A percentile compares a stretch with the other conserved stretches of the same genome.
Evolutionary conservation across 2,113 vertebrate genomes (phyloP).

Genomic region (Etia nguti): DNA sequence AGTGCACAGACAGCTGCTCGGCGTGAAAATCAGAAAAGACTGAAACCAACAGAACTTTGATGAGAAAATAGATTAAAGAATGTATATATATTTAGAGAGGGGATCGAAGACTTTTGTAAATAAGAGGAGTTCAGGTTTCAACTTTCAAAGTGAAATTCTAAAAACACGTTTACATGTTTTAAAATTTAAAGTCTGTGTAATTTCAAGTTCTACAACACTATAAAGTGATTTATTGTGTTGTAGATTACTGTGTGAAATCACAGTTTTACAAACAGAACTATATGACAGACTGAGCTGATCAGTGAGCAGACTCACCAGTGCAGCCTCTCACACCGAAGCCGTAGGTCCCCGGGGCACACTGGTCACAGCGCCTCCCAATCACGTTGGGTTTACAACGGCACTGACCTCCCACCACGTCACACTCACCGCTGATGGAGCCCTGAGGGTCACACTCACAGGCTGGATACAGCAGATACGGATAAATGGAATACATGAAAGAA

Average conservation of each 20-base stretch:
- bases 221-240: neutral
- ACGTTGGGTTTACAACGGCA: conserved; percentile 80
- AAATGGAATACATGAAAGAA: neutral
- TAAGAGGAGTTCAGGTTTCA: neutral
- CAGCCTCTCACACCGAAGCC: conserved; percentile 82
- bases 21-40: neutral
- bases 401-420: conserved; percentile 79
- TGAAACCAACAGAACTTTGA: neutral
- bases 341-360: conserved; percentile 74
- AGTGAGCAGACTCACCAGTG: conserved; percentile 68
- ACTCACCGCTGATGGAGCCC: conserved; percentile 80
- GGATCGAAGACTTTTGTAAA: neutral
- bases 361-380: conserved; percentile 76
- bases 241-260: neutral
- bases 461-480: conserved; percentile 24
- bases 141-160: neutral
- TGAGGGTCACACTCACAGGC: conserved; percentile 83
- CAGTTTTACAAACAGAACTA: neutral
- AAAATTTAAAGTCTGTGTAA: neutral
- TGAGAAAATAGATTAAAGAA: neutral
- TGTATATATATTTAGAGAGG: neutral
- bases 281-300: neutral
- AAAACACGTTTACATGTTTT: neutral
- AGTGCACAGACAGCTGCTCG: neutral
- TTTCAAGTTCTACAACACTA: neutral